Conservation (phyloP, 2,113 vertebrate species). For the Rhinolophus sinicus region DNA sequence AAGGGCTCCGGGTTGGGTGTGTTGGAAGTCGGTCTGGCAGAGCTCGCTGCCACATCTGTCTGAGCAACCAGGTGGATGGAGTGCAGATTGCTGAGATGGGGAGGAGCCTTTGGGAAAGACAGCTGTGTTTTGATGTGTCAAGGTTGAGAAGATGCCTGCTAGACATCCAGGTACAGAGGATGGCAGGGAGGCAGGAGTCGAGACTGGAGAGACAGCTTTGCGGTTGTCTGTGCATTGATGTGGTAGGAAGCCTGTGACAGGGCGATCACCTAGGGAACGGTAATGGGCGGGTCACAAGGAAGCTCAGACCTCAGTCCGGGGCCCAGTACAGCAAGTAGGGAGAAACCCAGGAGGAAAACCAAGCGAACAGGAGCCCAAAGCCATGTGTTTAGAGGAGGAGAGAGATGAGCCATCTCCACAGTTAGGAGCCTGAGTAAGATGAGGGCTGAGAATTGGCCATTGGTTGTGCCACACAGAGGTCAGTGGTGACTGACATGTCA, state of each 20-base stretch:
- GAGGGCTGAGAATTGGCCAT: neutral
- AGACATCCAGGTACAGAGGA: neutral
- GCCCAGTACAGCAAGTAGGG: neutral
- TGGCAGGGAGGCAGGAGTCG: neutral
- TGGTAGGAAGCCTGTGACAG: neutral
- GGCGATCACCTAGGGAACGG: fast-evolving
- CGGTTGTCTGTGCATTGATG: neutral
- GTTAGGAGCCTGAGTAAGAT: neutral
- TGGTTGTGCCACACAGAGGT: neutral
- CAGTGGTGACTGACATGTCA: neutral
- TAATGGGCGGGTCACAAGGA: neutral
- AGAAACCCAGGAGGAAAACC: neutral
- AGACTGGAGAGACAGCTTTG: neutral
- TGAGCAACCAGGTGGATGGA: neutral
- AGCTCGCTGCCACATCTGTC: neutral
- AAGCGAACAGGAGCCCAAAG: neutral
- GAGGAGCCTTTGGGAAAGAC: too few relatives aligned
- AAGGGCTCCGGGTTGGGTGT: neutral
- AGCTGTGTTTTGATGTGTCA: neutral
- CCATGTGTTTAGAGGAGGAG: neutral
- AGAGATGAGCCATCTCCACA: neutral
- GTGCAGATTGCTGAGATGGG: neutral
- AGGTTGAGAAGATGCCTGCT: neutral
- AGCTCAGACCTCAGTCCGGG: neutral
- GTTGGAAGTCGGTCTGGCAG: neutral